Evolutionary conservation across 1,140 invertebrate species (phyloP), one percentile per base, ranked within the genome.

Genomic region (Dreissena rostriformis): DNA sequence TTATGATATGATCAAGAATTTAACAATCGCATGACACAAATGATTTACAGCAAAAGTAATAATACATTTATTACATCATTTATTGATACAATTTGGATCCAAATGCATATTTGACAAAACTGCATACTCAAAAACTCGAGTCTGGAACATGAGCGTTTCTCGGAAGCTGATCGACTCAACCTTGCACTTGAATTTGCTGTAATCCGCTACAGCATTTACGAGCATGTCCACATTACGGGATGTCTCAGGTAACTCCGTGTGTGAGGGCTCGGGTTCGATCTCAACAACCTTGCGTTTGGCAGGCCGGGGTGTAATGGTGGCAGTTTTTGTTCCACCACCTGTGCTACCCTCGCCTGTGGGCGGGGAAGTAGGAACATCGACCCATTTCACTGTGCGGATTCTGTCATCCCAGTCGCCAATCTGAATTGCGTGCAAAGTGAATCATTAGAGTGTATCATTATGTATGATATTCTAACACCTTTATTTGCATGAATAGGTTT

Each of bases 61-160:
- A 5, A 39, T 5, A 5, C 2, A 39, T 39, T 39, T 39, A 39
- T 39, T 39, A 39, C 2, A 39, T 5, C 39, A 39, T 8, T 39
- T 5, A 2, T 8, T 39, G 39, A 39, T 39, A 39, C 39, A 39
- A 39, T 39, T 39, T 39, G 2, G 4, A n/a, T n/a, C n/a, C n/a
- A n/a, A n/a, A 39, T 39, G 39, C 39, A 39, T 39, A 39, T 39
- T 39, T 39, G 39, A 39, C 39, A 39, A 39, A n/a, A 24, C 22
- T 24, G 89, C 91, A 91, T 88, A 93, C 93, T 93, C 89, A 86
- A 90, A 93, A 4, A 93, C 84, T 86, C 93, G 88, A 0, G 91
- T 93, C 87, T 94, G 92, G 86, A 93, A 93, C 90, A 94, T 93
- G 14, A 93, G 89, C 0, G 93, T 94, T 76, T 93, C 92, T 73